Base-by-base conservation (phyloP, 2,113 vertebrate species). In the Rana temporaria region DNA sequence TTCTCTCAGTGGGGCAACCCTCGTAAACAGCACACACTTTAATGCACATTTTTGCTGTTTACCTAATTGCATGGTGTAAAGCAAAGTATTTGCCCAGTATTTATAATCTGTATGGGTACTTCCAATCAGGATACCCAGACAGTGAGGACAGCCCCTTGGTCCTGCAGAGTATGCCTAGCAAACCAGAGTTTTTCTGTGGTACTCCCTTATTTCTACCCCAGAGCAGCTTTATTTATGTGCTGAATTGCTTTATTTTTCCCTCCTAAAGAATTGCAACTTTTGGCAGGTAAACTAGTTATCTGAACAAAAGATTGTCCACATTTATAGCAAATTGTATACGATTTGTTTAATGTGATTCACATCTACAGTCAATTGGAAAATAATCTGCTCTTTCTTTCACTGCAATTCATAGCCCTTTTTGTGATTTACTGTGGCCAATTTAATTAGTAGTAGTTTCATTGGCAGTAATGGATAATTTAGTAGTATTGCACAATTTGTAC, bases 1-100 rank as follows among this genome's bases (percentile, higher is more conserved):
- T 75, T 15, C 72, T 75, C 71, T 74, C 72, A 17, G 56, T 75
- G 72, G 56, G 72, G 72, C 32, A 75, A 20, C 30, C 20, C 56
- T 62, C 72, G 62, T 75, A 62, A 75, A 75, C 72, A 75, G 72
- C 34, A 8, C 56, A 42, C 11, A 48, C 59, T 74, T 74, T 57
- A 73, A 53, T 24, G 20, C 70, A 32, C 1, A 6, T 74, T 75
- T 62, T 60, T 62, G 34, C 6, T 20, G 56, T 57, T 75, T 75
- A 53, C 56, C 34, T 30, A 42, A 74, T 38, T 74, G 30, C 71
- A 34, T 20, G n/a, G 18, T 56, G 59, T 5, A 74, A 59, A 60
- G 12, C 6, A 30, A 20, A 59, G 38, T 12, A 38, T 20, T 74
- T 34, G 53, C 34, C 26, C 7, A 34, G 30, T 17, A 8, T 60